Conservation (phyloP, 2,888 invertebrate species). For the Druceiella hillmani region DNA sequence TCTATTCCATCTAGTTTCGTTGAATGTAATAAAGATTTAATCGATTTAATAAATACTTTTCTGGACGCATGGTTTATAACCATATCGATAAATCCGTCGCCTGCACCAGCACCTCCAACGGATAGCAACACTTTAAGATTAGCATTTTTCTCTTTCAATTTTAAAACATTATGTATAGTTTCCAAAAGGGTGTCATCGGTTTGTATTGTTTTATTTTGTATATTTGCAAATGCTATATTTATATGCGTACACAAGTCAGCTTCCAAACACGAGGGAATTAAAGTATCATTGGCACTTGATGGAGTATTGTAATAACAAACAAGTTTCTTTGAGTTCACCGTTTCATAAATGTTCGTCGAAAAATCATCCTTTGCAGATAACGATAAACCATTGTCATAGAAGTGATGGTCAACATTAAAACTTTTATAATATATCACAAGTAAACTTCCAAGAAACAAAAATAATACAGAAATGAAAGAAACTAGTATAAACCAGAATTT, state of each 20-base stretch:
- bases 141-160: slow-evolving; percentile 56
- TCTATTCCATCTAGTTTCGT: slow-evolving; percentile 66
- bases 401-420: too few species aligned
- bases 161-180: slow-evolving; percentile 38
- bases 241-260: slow-evolving; percentile 78
- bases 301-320: slow-evolving; percentile 71
- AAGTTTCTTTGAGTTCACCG: slow-evolving; percentile 29
- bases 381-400: too few species aligned
- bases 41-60: slow-evolving; percentile 55
- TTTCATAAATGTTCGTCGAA: too few species aligned
- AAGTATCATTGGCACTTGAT: slow-evolving; percentile 29
- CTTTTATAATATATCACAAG: too few species aligned
- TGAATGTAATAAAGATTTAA: slow-evolving; percentile 47
- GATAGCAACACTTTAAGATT: slow-evolving; percentile 72
- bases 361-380: too few species aligned
- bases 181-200: slow-evolving; percentile 41
- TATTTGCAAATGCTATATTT: slow-evolving; percentile 67
- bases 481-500: too few species aligned
- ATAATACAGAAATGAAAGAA: too few species aligned
- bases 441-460: too few species aligned
- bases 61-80: slow-evolving; percentile 64
- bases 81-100: slow-evolving; percentile 65
- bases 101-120: slow-evolving; percentile 59
- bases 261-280: slow-evolving; percentile 57
- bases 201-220: slow-evolving; percentile 56